Base-by-base conservation (phyloP, 1,140 invertebrate species). In the Zaprionus gabonicus region DNA sequence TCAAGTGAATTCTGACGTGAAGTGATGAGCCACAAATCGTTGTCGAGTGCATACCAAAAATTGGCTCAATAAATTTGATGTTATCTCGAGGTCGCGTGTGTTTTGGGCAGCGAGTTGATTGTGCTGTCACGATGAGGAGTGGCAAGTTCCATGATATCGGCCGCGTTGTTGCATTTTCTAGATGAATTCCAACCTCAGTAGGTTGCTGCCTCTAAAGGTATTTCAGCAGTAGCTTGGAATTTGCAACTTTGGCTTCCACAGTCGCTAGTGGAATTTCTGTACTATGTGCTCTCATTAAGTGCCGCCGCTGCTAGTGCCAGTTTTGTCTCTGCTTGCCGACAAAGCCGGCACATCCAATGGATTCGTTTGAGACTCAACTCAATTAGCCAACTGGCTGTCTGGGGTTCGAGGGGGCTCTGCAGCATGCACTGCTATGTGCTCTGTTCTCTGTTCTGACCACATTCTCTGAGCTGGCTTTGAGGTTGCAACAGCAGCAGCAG, bases 381-480 rank as follows among this genome's bases (percentile, higher is more conserved):
- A 58, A 67, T 57, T 67, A 57, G 65, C 65, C 53, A 41, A 57
- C 55, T 27, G 28, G 13, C 15, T 38, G 27, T 15, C 56, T 9
- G 15, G n/a, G 7, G n/a, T 7, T 44, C 17, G 41, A n/a, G 5
- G 9, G 31, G 31, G 9, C 31, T 34, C 31, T 55, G 20, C 15
- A 15, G 38, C 38, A 41, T 41, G 38, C 38, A n/a, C 4, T n/a
- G 15, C 38, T 41, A 5, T n/a, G 38, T 41, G 15, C 38, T 15
- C 31, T 34, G 31, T 41, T 41, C 15, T 41, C 15, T 41, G 12
- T n/a, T 5, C 44, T n/a, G 15, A 6, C 38, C 15, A n/a, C 38
- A 41, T 41, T 5, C 15, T n/a, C 38, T 5, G 13, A n/a, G 15
- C 15, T 2, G 15, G 15, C 15, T 41, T 41, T n/a, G 38, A n/a